phyloP scores from a whole-genome alignment of 2,888 invertebrate species.

The Euproctis similis region DNA sequence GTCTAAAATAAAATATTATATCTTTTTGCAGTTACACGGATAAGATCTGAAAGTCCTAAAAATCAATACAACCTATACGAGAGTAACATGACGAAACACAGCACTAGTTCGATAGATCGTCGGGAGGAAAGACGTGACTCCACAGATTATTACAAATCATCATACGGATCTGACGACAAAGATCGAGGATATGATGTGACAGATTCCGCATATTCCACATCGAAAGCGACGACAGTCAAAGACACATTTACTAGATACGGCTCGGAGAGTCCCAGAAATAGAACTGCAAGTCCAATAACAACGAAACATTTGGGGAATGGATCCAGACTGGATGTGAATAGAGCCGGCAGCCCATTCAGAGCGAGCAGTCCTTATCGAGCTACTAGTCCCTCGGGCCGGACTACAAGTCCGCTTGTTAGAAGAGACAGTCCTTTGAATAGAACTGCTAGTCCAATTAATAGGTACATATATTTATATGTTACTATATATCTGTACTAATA shows the following conservation, averaged over 20 bases:
- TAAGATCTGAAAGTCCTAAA: conserved; percentile 67
- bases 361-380: conserved; percentile 59
- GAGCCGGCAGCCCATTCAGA: conserved; percentile 54
- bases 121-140: conserved; percentile 62
- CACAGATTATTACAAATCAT: conserved; percentile 62
- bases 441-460: conserved; percentile 73
- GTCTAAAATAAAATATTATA: too few species aligned
- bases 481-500: too few species aligned
- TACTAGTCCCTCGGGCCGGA: conserved; percentile 67
- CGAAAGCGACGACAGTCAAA: conserved; percentile 54
- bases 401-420: conserved; percentile 72
- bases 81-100: conserved; percentile 49
- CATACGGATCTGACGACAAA: conserved; percentile 51
- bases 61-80: conserved; percentile 61
- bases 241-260: conserved; percentile 56
- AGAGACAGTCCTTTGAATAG: conserved; percentile 70
- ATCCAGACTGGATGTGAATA: conserved; percentile 64
- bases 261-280: conserved; percentile 62
- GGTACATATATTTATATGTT: too few species aligned
- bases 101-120: conserved; percentile 56
- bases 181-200: conserved; percentile 63
- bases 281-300: conserved; percentile 69
- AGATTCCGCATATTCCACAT: conserved; percentile 61
- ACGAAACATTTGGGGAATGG: conserved; percentile 71
- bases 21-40: conserved; percentile 62